Conservation (phyloP, 1,140 invertebrate genomes). For the Bombus superbus region DNA sequence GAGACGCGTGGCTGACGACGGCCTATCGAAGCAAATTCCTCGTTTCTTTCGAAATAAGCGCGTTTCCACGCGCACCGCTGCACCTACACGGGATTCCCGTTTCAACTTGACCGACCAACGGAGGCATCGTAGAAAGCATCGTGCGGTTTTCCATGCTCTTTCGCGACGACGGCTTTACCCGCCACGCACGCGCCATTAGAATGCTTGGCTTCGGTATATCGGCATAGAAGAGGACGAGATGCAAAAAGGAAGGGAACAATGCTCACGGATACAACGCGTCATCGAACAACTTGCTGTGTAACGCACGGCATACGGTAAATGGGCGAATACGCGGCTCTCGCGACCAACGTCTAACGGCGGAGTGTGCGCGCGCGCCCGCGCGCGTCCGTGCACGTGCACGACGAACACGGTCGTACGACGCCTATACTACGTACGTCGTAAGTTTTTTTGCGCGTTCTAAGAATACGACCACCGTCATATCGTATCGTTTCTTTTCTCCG, state of each 20-base stretch:
- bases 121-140: not conserved
- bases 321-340: conserved; percentile 10
- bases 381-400: not conserved
- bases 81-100: conserved; percentile 18
- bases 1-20: not conserved
- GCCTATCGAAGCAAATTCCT: conserved; percentile 34
- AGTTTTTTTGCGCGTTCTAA: not conserved
- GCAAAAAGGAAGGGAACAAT: not conserved
- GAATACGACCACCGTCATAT: not conserved
- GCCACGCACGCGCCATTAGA: not conserved
- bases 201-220: not conserved
- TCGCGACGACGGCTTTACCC: not conserved
- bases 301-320: conserved; percentile 22
- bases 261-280: conserved; percentile 3
- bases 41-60: conserved; percentile 22
- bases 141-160: not conserved
- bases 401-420: not conserved
- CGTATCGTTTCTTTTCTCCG: not conserved
- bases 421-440: no score
- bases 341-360: not conserved
- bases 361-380: no score
- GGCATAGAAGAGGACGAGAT: not conserved
- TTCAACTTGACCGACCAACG: not conserved
- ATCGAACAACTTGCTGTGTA: not conserved
- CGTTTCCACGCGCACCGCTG: not conserved